Evolutionary conservation across 2,888 invertebrate genomes (phyloP), one percentile per base, ranked within the genome.

Genomic region (Drosophila pseudotakahashii): DNA sequence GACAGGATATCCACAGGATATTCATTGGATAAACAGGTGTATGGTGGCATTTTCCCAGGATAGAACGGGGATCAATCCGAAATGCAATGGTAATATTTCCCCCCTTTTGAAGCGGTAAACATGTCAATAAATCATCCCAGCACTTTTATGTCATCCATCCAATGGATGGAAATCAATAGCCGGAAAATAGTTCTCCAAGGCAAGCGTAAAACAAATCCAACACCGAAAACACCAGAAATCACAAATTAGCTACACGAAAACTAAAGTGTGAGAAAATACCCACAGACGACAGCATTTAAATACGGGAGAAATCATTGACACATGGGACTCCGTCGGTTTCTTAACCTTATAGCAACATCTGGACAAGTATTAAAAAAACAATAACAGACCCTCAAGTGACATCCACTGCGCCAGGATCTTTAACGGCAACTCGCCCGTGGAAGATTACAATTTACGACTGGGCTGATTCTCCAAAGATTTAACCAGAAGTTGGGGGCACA

Each of bases 131-230:
- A 83, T 83, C 88, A 87, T 78, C 53, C 61, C 54, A 75, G 71
- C 83, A 88, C 80, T 88, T 79, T 54, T 72, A 78, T 71, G 81
- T 74, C 81, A 80, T 85, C 74, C 67, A 69, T 47, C 57, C 44
- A 57, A 39, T 73, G 58, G 58, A 73, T 57, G 57, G 73, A 76
- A 85, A 81, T 76, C 88, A 89, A 89, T 89, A 79, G 88, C 90
- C 90, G 90, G 89, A 90, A 89, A 90, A 90, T 90, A 77, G 90
- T 83, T 83, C 52, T 81, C 78, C 74, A 77, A 88, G 81, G 80
- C 80, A 78, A 79, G 79, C 87, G 78, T 86, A 78, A 89, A 81
- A 74, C 72, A 88, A 82, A 88, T 71, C 78, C 87, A 89, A 90
- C 70, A 89, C 85, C 79, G 61, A 85, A 89, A 88, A 78, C 70